Base-by-base conservation (phyloP, 2,888 invertebrate species). In the Parnassius mnemosyne region DNA sequence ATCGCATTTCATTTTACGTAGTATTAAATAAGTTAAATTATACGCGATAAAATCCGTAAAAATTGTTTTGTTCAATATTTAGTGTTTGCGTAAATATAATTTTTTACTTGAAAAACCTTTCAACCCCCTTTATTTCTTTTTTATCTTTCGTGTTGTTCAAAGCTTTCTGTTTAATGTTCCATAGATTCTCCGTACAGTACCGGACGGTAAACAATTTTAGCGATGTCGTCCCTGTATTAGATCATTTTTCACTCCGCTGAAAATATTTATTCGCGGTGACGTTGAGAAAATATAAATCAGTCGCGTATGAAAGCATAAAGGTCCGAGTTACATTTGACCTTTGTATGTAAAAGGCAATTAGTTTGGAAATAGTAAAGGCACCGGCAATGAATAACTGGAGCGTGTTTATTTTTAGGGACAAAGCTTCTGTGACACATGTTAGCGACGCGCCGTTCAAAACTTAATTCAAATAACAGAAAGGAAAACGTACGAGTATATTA, bases 221-320 rank as follows among this genome's bases (percentile, higher is more conserved):
- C 61, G 63, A 60, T 60, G 64, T 60, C 65, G 64, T 67, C 66
- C 62, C 68, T 62, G 63, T 46, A 44, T 58, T 34, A 69, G 67
- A 70, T 83, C 81, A 84, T 85, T 83, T 84, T 79, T 84, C 85
- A 84, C 75, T 71, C 70, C 74, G 71, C 74, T 75, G 80, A 58
- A 63, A 54, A 63, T 76, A 74, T 78, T 81, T 81, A 81, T 82
- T 78, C 74, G 73, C 73, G 78, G 73, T 79, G 84, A 79, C 81
- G 71, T 75, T 68, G 68, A 67, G 71, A 78, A 49, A 79, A 78
- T 80, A 84, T 82, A 83, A 82, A 84, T 80, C 81, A 80, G 72
- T 66, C 69, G 53, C 11, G 53, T 53, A 56, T 54, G 57, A 55
- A 58, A 55, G 59, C 63, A 57, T 57, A 11, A 62, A 62, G 58